These are phyloP conservation scores for Brachynemurus nebulosus DNA, from an alignment of 2,888 invertebrate genomes.

Conservation along the genomic window DNA sequence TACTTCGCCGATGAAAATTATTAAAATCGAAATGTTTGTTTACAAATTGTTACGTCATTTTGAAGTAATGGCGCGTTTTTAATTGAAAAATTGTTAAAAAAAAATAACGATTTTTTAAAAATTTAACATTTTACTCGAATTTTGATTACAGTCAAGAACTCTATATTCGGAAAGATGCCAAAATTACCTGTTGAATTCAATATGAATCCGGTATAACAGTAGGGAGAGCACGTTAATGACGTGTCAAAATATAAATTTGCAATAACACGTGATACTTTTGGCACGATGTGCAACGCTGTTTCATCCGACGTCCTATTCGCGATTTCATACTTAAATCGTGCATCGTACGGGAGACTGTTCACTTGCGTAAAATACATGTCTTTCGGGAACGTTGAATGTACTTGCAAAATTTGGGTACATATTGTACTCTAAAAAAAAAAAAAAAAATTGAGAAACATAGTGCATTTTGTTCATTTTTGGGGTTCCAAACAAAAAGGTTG, in stretches of 20 bases:
- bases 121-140: no score
- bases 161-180: no score
- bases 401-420: slow-evolving; percentile 59
- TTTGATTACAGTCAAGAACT: no score
- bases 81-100: no score
- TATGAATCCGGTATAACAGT: slow-evolving; percentile 66
- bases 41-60: no score
- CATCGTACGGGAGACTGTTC: slow-evolving; percentile 44
- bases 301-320: slow-evolving; percentile 26
- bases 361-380: slow-evolving; percentile 63
- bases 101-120: no score
- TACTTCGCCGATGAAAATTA: no score
- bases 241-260: slow-evolving; percentile 60
- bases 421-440: slow-evolving; percentile 50
- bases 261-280: slow-evolving; percentile 36
- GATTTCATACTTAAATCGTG: slow-evolving; percentile 41
- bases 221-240: slow-evolving; percentile 50
- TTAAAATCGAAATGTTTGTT: no score
- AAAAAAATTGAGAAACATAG: not conserved
- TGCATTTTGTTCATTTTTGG: no score
- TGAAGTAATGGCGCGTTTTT: no score
- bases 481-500: not conserved
- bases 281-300: slow-evolving; percentile 32
- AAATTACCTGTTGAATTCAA: slow-evolving; percentile 45
- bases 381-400: slow-evolving; percentile 68